A percentile compares a stretch with the other conserved stretches of the same genome.
Evolutionary conservation across 2,888 invertebrate species (phyloP).

Genomic region (Orchesella flavescens): DNA sequence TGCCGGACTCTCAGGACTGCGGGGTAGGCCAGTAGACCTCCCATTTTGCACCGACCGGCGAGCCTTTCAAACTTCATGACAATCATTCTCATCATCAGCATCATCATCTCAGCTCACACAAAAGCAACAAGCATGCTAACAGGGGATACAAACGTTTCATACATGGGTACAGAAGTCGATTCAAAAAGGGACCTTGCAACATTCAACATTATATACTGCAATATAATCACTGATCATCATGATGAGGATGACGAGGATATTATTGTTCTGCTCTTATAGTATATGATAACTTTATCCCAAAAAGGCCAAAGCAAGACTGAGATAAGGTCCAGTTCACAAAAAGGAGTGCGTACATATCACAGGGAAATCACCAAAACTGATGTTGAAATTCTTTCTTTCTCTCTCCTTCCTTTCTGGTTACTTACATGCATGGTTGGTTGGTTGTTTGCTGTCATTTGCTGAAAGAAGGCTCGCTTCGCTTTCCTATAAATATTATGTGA

Average conservation of each 20-base stretch:
- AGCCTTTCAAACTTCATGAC: constrained; percentile 34
- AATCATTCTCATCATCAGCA: constrained; percentile 24
- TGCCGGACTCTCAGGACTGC: too few species aligned
- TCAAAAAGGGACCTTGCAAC: too few species aligned
- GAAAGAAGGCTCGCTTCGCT: background rate
- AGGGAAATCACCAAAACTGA: background rate
- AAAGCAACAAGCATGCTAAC: background rate
- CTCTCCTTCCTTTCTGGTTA: background rate
- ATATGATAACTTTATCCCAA: background rate
- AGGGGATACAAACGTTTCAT: background rate
- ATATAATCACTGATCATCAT: background rate
- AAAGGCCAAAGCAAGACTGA: background rate
- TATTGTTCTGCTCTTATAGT: background rate
- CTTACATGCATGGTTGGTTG: background rate
- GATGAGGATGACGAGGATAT: background rate
- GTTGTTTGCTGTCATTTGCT: background rate
- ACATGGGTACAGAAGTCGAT: background rate
- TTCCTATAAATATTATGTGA: background rate
- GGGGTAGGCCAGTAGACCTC: constrained; percentile 61
- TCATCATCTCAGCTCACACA: background rate
- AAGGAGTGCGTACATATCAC: too few species aligned
- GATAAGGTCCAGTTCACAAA: too few species aligned
- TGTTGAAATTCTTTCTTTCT: background rate
- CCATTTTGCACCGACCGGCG: constrained; percentile 69
- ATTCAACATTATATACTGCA: too few species aligned